Base-by-base conservation (phyloP, 2,113 vertebrate species). In the Ptilorrhoa leucosticta region DNA sequence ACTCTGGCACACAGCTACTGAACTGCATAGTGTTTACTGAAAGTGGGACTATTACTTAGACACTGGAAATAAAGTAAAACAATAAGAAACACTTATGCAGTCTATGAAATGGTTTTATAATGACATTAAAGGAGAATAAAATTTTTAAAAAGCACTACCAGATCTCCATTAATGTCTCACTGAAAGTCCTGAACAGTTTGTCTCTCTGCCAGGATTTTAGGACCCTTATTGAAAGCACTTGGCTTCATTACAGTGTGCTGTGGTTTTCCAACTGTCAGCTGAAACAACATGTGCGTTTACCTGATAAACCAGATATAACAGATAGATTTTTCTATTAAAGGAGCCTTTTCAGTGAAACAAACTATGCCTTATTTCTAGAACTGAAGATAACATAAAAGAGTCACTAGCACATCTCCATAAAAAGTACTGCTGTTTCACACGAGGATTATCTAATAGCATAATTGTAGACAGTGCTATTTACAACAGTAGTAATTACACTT, bases 51-150 rank as follows among this genome's bases (percentile, higher is more conserved):
- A 88, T 69, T 92, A 71, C 58, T 94, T 94, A 88, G 47, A 63
- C 21, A 40, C 19, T 39, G 56, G 28, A 30, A 83, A 65, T 68
- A 54, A 89, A 83, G 13, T 73, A 83, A 92, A 89, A 71, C 27
- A 88, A 37, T 40, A 50, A 77, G 63, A 66, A 92, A 26, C 21
- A 28, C 53, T 63, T 81, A 75, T 77, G 27, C 48, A 63, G 54
- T 48, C 60, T 69, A 13, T 48, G 33, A 86, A 73, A 90, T 65
- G 33, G 10, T 69, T 95, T 93, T 64, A 77, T 69, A 95, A 90
- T 47, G 33, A 66, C 35, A 78, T 94, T 81, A 92, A 77, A 77
- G 51, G 17, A 73, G 82, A 83, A 93, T 54, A 65, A 88, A 33
- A 3, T 33, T 77, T 95, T 86, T 11, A 33, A 70, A 89, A 48